Evolutionary conservation across 1,140 invertebrate genomes (phyloP), one percentile per base, ranked within the genome.

Genomic region (Apocrypta bakeri): DNA sequence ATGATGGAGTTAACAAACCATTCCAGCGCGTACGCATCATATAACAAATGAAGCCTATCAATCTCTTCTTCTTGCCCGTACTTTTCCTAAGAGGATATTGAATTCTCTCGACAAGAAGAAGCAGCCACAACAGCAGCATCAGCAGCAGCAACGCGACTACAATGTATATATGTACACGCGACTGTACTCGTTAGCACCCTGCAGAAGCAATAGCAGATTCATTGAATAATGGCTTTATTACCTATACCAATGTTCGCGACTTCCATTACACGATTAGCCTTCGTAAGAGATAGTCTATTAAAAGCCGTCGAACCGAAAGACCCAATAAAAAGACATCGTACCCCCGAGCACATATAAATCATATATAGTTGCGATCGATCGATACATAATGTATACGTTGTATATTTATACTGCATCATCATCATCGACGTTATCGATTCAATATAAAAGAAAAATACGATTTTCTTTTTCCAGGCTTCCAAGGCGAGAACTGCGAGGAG

Each of bases 401-500:
- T 56, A 21, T 6, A n/a, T 1, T 4, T 56, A 6, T 6, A 1
- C 21, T 7, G 21, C 69, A 71, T 71, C 29, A 71, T 33, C 21
- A 66, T 66, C 64, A 17, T 64, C 63, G 21, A 25, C 8, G 11
- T 68, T 21, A 27, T 2, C 3, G 4, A 68, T 14, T 4, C 1
- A 27, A 17, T 7, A 63, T 14, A 12, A 63, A 17, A 2, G 24
- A 17, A 63, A 68, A 11, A 68, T n/a, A 68, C 64, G 14, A 31
- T 12, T 33, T 17, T 76, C 21, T 76, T 17, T 37, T 91, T 93
- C 0, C 93, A 98, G 97, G 97, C 79, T 98, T 97, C 89, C 94
- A 94, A 61, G 97, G 97, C 24, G 94, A 95, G 83, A 95, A 97
- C 88, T 98, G 97, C 91, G 96, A 98, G 86, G 96, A 97, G 88